Base-by-base conservation (phyloP, 2,113 vertebrate species). In the Charina bottae region DNA sequence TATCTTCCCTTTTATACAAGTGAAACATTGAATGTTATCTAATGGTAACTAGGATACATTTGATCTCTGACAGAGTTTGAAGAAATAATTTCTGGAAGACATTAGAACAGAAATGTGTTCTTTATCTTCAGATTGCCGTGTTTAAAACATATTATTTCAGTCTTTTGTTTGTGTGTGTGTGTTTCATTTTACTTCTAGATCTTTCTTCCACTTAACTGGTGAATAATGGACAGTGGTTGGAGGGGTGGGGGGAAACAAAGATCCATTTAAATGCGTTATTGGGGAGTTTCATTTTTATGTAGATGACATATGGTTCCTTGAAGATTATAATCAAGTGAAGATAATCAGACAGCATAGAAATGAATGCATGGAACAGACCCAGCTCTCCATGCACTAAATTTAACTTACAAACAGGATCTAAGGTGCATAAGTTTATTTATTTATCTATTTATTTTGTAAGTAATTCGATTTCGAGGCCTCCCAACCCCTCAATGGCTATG, bases 21-120 rank as follows among this genome's bases (percentile, higher is more conserved):
- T 62, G 23, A 88, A 88, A 46, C 58, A 17, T 46, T 88, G 33
- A 15, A 24, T 24, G 26, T 60, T 88, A 46, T 88, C 33, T 60
- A 88, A 60, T 62, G 87, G 58, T 88, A 88, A 60, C 87, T 62
- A 46, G 87, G 87, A 88, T 88, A 60, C 37, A 88, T 60, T 60
- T 62, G 37, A 56, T 87, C 12, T 88, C 37, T 88, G 56, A 88
- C 87, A 88, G 42, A 12, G 42, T 88, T 60, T 88, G 37, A 88
- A 88, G 58, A 60, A 60, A 88, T 60, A 60, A 60, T 60, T 60
- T 88, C 13, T 60, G 87, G 37, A 88, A 60, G 87, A 2, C 37
- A 60, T 88, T 42, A 24, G 58, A 88, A 60, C 6, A 26, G 60
- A 88, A 37, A n/a, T 42, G 64, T 72, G 12, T 72, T 72, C 13